Evolutionary conservation across 2,888 invertebrate species (phyloP), one percentile per base, ranked within the genome.

Genomic region (Phortica okadai): DNA sequence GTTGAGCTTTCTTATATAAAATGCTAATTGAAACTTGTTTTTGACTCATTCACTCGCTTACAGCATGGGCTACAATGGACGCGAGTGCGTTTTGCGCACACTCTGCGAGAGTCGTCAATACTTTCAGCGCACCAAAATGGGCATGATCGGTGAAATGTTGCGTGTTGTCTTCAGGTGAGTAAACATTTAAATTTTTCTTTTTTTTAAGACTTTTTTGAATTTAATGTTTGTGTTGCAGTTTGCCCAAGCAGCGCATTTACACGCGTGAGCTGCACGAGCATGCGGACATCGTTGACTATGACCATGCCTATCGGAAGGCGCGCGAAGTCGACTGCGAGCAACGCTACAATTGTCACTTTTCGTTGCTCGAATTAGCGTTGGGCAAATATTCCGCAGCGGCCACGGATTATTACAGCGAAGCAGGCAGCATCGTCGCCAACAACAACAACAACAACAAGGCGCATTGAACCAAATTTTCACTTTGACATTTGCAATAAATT

Each of bases 21-120:
- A 21, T 21, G 21, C 21, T 21, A 21, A 21, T 42, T 14, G 44
- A 45, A 21, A n/a, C 56, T 70, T 6, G 14, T 73, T 1, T 67
- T 45, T 11, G 25, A 10, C 10, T 67, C 33, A n/a, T 62, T 50
- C 21, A 77, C 70, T 70, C 3, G 1, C 50, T 50, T 92, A 6
- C 91, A 96, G 96, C 79, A 95, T 96, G 94, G 96, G 96, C 4
- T 95, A 95, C 88, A 93, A 94, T 84, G 96, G 96, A 0, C 92
- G 95, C 54, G 92, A 94, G 44, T 96, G 96, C 85, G 92, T 96
- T 50, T 89, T 95, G 76, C 93, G 95, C 73, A 94, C 96, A 0
- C 91, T 96, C 0, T 96, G 96, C 89, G 96, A 96, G 88, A 94
- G 95, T 8, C 94, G 94, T 0, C 94, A 94, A 78, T 92, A 94